Evolutionary conservation across 2,888 invertebrate genomes (phyloP).

Genomic region (Phrixothrix hirtus): DNA sequence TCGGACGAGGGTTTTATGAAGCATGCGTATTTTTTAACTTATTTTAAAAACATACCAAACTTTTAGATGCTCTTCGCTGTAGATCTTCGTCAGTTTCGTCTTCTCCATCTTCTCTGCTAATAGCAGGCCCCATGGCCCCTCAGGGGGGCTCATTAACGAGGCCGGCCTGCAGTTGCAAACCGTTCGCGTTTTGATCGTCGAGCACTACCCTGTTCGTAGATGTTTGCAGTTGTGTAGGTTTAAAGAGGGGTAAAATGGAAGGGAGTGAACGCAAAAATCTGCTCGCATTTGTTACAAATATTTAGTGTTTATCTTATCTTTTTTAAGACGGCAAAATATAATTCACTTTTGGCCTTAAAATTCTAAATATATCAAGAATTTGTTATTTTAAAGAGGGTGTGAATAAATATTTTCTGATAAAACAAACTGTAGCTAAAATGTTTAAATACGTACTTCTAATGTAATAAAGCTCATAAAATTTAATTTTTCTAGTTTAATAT

Average conservation of each 20-base stretch:
- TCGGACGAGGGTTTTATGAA: no score
- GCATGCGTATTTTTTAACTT: constrained; percentile 5
- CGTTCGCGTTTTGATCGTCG: constrained; percentile 22
- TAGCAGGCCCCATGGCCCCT: constrained; percentile 63
- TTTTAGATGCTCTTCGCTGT: constrained; percentile 59
- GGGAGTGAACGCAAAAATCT: constrained; percentile 7
- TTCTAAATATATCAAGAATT: no score
- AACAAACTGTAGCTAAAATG: constrained; percentile 5
- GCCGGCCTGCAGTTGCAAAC: constrained; percentile 53
- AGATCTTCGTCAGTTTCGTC: constrained; percentile 61
- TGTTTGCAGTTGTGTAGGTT: constrained; percentile 14
- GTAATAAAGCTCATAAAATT: no score
- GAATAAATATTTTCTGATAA: not conserved
- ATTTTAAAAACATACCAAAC: constrained; percentile 56
- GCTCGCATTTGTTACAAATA: not conserved
- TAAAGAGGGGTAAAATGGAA: constrained; percentile 5
- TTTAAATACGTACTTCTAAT: no score
- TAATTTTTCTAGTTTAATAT: no score
- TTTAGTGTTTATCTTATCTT: not conserved
- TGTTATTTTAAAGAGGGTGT: no score
- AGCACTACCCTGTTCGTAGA: constrained; percentile 20
- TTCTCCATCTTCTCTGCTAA: constrained; percentile 59
- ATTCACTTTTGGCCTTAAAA: no score
- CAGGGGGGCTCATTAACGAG: constrained; percentile 60
- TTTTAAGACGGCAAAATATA: no score